These are phyloP conservation scores for Electrona antarctica DNA, from an alignment of 2,113 vertebrate genomes.

Conservation along the genomic window DNA sequence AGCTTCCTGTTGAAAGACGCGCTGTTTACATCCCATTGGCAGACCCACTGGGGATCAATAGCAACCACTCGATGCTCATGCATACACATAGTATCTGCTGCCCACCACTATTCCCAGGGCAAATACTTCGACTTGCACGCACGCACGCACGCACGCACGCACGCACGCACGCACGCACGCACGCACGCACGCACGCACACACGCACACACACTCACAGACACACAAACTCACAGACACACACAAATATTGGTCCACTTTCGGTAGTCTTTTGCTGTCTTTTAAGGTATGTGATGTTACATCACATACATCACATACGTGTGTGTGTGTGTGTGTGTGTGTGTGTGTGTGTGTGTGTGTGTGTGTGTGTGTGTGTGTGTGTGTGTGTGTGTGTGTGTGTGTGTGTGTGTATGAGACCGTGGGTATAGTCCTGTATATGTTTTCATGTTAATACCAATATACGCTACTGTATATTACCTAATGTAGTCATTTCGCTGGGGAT, in stretches of 20 bases:
- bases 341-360: no score
- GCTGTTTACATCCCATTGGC: conserved; percentile 73
- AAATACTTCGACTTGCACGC: conserved; percentile 23
- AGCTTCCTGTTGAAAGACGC: conserved; percentile 72
- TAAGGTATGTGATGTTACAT: neutral
- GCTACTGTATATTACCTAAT: no score
- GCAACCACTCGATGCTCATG: conserved; percentile 76
- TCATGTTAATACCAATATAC: no score
- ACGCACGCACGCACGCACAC: conserved; percentile 5
- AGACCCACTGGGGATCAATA: conserved; percentile 71
- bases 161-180: neutral
- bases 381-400: no score
- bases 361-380: no score
- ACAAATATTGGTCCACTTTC: conserved; percentile 16
- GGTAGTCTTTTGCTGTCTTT: neutral
- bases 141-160: conserved; percentile 7
- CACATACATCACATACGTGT: neutral
- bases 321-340: conserved; percentile 8
- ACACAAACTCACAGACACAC: conserved; percentile 33
- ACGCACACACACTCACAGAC: conserved; percentile 7
- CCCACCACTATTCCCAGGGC: conserved; percentile 59
- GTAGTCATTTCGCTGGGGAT: no score
- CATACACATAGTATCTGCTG: conserved; percentile 72
- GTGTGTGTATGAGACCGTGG: no score
- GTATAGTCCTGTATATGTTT: no score